Evolutionary conservation across 1,140 invertebrate genomes (phyloP).

Genomic region (Musca vetustissima): DNA sequence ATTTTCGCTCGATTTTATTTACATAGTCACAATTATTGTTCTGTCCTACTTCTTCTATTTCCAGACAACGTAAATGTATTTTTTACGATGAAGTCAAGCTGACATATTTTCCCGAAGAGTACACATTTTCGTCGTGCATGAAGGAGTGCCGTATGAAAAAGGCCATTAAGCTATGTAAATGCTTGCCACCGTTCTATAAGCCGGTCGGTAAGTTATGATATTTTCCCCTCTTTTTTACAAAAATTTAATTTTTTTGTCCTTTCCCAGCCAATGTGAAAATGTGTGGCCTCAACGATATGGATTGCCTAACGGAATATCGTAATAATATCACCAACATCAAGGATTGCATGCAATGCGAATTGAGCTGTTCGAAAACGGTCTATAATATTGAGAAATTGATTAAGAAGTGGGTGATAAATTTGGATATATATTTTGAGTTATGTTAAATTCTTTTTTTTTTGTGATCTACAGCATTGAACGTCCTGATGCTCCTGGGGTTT

Average conservation of each 20-base stretch:
- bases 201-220: constrained; percentile 51
- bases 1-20: too few relatives aligned
- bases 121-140: constrained; percentile 71
- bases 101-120: constrained; percentile 60
- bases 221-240: not conserved
- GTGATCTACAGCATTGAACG: constrained; percentile 35
- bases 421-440: not conserved
- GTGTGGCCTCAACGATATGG: constrained; percentile 61
- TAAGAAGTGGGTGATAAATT: constrained; percentile 57
- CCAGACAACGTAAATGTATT: constrained; percentile 65
- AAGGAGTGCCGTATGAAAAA: constrained; percentile 68
- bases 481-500: constrained; percentile 37
- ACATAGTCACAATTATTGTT: too few relatives aligned
- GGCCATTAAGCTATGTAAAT: constrained; percentile 63
- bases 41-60: constrained; percentile 4
- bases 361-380: constrained; percentile 70
- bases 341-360: constrained; percentile 64
- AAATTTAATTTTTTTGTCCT: not conserved
- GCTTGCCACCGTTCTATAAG: constrained; percentile 69
- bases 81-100: constrained; percentile 66
- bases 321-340: constrained; percentile 62
- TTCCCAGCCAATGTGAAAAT: constrained; percentile 48
- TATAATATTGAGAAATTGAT: constrained; percentile 73
- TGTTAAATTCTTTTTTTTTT: not conserved
- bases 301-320: constrained; percentile 61